Base-by-base conservation (phyloP, 2,888 invertebrate genomes). In the Stramonita haemastoma region DNA sequence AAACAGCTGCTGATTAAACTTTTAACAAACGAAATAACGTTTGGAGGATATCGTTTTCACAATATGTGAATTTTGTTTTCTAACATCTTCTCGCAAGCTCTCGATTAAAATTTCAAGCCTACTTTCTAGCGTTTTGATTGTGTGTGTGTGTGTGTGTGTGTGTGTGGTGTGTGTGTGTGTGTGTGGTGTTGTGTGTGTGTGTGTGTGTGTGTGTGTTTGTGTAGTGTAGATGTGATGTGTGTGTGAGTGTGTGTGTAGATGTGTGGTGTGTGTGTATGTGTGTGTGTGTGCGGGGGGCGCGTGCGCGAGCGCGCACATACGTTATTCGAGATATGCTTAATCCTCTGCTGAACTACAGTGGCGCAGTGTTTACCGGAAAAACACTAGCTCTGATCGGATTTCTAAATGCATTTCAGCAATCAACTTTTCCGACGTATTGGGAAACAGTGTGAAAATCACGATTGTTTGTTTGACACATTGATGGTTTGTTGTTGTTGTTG, bases 81-180 rank as follows among this genome's bases (percentile, higher is more conserved):
- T 13, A 29, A 13, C n/a, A 0, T 77, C 29, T 22, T 77, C 6
- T n/a, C 29, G 73, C 26, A 15, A 15, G 73, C 29, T 11, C 15
- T n/a, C 29, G 26, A 29, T 77, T 13, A 2, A 29, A 29, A 29
- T 77, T n/a, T 77, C n/a, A 29, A 8, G 73, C 2, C 8, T 26
- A 15, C 29, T 2, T 77, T 13, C n/a, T 77, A 26, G 73, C 26
- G 73, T 6, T n/a, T n/a, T 15, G n/a, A 13, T 6, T n/a, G 73
- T 77, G n/a, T 6, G n/a, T 77, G 0, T 77, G 73, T 77, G 4
- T 77, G 73, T 77, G 29, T 77, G 73, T 77, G 73, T 77, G 29
- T 66, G 66, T 66, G 73, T 73, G 60, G 6, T 77, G 29, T 77
- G 73, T 77, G 73, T 73, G 73, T 73, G 73, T 73, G 73, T 29